Evolutionary conservation across 2,113 vertebrate species (phyloP).

Genomic region (Haliaeetus leucogaster): DNA sequence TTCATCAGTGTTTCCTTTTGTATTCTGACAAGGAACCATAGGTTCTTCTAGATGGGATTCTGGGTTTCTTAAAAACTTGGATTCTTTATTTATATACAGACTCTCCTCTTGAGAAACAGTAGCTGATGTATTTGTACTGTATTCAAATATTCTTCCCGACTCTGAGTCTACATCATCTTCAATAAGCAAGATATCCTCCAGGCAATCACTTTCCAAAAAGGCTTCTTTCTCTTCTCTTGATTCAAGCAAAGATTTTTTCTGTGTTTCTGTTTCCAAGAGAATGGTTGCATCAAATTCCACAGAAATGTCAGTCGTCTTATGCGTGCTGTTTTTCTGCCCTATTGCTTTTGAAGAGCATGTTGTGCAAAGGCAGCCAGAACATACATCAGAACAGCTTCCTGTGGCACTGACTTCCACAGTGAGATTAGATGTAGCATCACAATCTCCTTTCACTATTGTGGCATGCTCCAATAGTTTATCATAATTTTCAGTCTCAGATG

Average conservation of each 20-base stretch:
- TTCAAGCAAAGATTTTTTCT: background rate
- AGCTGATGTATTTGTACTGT: background rate
- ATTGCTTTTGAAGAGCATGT: background rate
- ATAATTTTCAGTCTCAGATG: background rate
- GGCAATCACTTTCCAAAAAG: background rate
- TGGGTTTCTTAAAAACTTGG: background rate
- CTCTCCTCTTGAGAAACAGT: slow-evolving; percentile 29
- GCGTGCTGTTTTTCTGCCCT: background rate
- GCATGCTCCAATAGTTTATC: background rate
- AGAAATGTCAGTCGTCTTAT: background rate
- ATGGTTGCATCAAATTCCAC: background rate
- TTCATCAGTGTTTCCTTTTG: background rate
- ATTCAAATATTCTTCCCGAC: background rate
- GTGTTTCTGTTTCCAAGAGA: background rate
- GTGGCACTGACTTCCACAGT: background rate
- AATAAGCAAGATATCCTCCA: background rate
- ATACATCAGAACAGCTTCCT: background rate
- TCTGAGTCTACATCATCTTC: background rate
- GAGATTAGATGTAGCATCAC: background rate
- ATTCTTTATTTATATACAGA: background rate
- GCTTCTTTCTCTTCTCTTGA: background rate
- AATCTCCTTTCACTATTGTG: background rate
- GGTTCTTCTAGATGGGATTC: background rate
- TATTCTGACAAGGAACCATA: background rate
- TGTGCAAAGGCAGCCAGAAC: background rate